These are phyloP conservation scores for Tenebrosternarchus preto DNA, from an alignment of 2,113 vertebrate species.

Conservation along the genomic window DNA sequence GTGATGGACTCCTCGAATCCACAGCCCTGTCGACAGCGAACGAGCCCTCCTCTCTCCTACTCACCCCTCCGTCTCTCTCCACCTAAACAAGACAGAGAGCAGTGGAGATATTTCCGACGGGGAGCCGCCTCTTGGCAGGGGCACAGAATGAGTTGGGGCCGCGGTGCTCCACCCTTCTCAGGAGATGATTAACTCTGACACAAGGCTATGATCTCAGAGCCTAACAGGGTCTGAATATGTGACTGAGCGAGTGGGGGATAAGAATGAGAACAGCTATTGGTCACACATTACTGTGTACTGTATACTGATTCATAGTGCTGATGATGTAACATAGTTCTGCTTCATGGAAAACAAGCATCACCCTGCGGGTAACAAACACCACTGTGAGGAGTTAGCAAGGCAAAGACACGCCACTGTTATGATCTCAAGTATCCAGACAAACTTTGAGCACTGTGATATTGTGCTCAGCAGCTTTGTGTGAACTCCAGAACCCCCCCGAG, in stretches of 20 bases:
- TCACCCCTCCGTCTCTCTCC: conserved; percentile 54
- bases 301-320: too few species aligned
- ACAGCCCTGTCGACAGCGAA: conserved; percentile 70
- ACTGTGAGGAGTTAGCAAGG: too few species aligned
- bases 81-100: conserved; percentile 76
- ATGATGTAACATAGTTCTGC: too few species aligned
- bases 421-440: background rate
- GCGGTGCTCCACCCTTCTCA: conserved; percentile 56
- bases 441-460: background rate
- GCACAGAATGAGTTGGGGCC: conserved; percentile 66
- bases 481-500: too few species aligned
- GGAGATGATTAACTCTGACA: conserved; percentile 66
- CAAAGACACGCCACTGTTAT: too few species aligned
- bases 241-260: conserved; percentile 50
- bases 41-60: conserved; percentile 60
- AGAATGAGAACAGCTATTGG: background rate
- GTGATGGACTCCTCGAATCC: conserved; percentile 69
- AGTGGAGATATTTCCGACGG: conserved; percentile 69
- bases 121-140: conserved; percentile 55
- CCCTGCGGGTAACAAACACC: too few species aligned
- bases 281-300: background rate
- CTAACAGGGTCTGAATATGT: conserved; percentile 52
- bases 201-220: conserved; percentile 50
- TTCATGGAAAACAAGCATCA: too few species aligned
- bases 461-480: too few species aligned